These are phyloP conservation scores for Oncorhynchus masou DNA, from an alignment of 2,113 vertebrate species.

Conservation along the genomic window DNA sequence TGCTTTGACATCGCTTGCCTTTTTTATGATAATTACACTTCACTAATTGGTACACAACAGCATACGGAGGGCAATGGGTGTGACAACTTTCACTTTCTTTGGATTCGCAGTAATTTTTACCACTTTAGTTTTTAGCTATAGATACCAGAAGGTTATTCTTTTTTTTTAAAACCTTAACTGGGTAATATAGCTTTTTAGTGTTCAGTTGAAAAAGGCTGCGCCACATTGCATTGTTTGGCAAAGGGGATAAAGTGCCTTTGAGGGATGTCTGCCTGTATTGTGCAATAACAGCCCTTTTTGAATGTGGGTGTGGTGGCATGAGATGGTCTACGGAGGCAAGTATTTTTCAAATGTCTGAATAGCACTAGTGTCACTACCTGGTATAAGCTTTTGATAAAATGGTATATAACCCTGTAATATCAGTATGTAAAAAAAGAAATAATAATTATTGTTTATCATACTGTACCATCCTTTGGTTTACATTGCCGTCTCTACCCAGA, in stretches of 20 bases:
- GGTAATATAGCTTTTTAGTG: slow-evolving; percentile 31
- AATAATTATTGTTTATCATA: slow-evolving; percentile 60
- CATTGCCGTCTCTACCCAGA: slow-evolving; percentile 65
- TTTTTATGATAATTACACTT: slow-evolving; percentile 39
- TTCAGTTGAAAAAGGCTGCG: slow-evolving; percentile 19
- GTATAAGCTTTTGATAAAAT: slow-evolving; percentile 75
- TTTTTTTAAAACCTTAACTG: slow-evolving; percentile 44
- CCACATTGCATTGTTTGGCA: slow-evolving; percentile 18
- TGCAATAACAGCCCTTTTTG: slow-evolving; percentile 78
- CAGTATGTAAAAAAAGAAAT: slow-evolving; percentile 21
- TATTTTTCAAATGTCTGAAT: slow-evolving; percentile 43
- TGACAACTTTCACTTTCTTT: slow-evolving; percentile 60
- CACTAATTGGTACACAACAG: slow-evolving; percentile 61
- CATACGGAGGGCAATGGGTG: slow-evolving; percentile 47
- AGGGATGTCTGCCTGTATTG: slow-evolving; percentile 62
- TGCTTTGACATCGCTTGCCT: slow-evolving; percentile 41
- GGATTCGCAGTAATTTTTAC: slow-evolving; percentile 40
- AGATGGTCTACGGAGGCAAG: slow-evolving; percentile 48
- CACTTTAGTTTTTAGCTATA: slow-evolving; percentile 64
- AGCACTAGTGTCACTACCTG: slow-evolving; percentile 73
- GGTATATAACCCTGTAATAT: slow-evolving; percentile 67
- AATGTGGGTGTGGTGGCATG: slow-evolving; percentile 59
- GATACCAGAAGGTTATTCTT: slow-evolving; percentile 54
- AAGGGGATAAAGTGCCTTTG: slow-evolving; percentile 72
- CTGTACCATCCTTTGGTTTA: slow-evolving; percentile 72